phyloP scores from a whole-genome alignment of 2,797 vertebrate genomes.

The Alectoris magna region DNA sequence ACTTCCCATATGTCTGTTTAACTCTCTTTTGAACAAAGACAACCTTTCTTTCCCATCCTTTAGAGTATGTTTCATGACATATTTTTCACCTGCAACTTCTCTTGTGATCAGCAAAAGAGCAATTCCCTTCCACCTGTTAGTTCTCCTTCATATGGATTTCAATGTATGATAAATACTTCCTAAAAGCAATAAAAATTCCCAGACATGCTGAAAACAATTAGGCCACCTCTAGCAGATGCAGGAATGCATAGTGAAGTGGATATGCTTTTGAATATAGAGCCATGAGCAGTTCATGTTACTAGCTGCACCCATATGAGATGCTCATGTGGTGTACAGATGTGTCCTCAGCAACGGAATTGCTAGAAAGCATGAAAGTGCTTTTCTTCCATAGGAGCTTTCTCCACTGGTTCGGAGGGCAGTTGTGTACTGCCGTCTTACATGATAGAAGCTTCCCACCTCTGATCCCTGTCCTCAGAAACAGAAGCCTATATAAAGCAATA shows the following conservation, averaged over 20 bases:
- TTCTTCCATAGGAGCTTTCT: not conserved
- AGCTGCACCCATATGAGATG: not conserved
- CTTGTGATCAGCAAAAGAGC: not conserved
- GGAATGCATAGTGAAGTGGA: not conserved
- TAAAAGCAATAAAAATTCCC: not conserved
- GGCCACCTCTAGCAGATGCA: not conserved
- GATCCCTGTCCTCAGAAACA: not conserved
- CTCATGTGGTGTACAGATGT: not conserved
- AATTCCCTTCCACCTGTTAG: not conserved
- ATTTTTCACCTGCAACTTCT: not conserved
- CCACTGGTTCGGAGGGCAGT: accelerated
- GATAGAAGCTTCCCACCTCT: not conserved
- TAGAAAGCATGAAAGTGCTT: not conserved
- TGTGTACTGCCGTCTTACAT: not conserved
- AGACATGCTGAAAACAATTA: not conserved
- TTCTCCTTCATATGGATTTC: not conserved
- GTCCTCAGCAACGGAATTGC: not conserved
- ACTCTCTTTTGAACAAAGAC: not conserved
- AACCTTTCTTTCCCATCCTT: not conserved
- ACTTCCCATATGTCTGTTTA: not conserved
- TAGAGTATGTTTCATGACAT: accelerated
- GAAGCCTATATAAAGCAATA: not conserved
- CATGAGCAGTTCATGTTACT: not conserved
- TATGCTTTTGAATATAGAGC: not conserved
- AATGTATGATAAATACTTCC: not conserved